Conservation (phyloP, 2,797 vertebrate genomes). For the Cyprinodon diabolis region DNA sequence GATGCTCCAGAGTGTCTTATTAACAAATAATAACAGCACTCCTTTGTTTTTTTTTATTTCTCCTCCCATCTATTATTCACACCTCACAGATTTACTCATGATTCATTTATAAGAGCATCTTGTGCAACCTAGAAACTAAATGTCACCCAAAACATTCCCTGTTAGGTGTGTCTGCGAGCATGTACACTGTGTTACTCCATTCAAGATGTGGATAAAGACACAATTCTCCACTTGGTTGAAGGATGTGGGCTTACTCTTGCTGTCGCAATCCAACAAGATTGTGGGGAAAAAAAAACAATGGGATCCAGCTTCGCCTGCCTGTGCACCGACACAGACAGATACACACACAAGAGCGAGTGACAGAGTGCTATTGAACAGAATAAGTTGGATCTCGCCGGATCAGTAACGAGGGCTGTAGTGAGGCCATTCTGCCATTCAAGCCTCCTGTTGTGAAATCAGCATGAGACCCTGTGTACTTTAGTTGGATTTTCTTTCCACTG, state of each 20-base stretch:
- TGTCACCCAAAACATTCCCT: conserved; percentile 77
- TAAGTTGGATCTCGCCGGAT: conserved; percentile 62
- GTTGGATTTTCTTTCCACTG: conserved; percentile 65
- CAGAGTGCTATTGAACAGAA: conserved; percentile 62
- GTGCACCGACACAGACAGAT: conserved; percentile 8
- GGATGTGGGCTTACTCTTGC: neutral
- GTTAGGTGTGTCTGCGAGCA: conserved; percentile 46
- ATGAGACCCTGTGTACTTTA: conserved; percentile 68
- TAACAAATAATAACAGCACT: conserved; percentile 83
- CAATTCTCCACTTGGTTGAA: neutral
- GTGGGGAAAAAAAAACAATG: neutral
- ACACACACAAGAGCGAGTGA: conserved; percentile 28
- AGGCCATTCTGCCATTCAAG: conserved; percentile 65
- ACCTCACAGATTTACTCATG: conserved; percentile 82
- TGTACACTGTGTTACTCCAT: conserved; percentile 16
- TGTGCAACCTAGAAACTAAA: conserved; percentile 81
- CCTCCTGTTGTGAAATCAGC: conserved; percentile 62
- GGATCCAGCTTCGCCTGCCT: conserved; percentile 20
- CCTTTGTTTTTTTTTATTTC: conserved; percentile 82
- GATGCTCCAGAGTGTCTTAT: conserved; percentile 80
- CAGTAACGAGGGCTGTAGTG: conserved; percentile 60
- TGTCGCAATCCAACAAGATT: conserved; percentile 13
- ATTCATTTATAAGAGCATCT: conserved; percentile 83
- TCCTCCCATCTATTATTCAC: conserved; percentile 82
- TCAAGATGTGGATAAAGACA: conserved; percentile 7